Evolutionary conservation across 2,113 vertebrate species (phyloP).

Genomic region (Nothobranchius furzeri): DNA sequence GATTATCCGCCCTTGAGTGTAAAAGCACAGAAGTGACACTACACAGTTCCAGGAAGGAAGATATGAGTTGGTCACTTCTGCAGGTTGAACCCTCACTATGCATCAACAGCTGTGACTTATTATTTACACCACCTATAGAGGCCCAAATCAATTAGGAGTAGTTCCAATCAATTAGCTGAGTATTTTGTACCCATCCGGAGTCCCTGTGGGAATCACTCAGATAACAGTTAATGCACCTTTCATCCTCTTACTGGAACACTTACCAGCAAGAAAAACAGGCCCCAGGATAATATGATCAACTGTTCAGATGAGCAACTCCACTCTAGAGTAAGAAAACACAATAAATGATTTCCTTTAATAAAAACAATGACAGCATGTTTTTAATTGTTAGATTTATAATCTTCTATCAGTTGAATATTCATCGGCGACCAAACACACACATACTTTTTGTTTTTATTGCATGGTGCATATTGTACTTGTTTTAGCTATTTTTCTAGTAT

Average conservation of each 20-base stretch:
- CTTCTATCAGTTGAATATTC: no score
- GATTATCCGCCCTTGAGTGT: constrained; percentile 22
- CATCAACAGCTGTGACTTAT: constrained; percentile 18
- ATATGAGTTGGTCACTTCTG: background rate
- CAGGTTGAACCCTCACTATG: background rate
- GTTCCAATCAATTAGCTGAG: constrained; percentile 64
- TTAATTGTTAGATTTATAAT: no score
- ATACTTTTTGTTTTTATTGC: no score
- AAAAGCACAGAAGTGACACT: constrained; percentile 3
- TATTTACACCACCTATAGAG: constrained; percentile 34
- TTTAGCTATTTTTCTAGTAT: no score
- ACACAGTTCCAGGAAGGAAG: background rate
- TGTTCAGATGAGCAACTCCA: background rate
- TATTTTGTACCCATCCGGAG: constrained; percentile 52
- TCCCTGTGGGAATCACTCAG: constrained; percentile 40
- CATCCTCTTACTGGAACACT: constrained; percentile 14
- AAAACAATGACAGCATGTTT: no score
- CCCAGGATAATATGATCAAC: background rate
- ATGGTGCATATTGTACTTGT: no score
- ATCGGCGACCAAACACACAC: no score
- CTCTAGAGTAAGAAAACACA: background rate
- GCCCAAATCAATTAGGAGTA: constrained; percentile 45
- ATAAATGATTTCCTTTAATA: background rate
- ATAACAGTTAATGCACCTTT: constrained; percentile 45
- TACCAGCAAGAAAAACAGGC: constrained; percentile 16